Evolutionary conservation across 2,113 vertebrate species (phyloP), one percentile per base, ranked within the genome.

Genomic region (Actinemys pallida): DNA sequence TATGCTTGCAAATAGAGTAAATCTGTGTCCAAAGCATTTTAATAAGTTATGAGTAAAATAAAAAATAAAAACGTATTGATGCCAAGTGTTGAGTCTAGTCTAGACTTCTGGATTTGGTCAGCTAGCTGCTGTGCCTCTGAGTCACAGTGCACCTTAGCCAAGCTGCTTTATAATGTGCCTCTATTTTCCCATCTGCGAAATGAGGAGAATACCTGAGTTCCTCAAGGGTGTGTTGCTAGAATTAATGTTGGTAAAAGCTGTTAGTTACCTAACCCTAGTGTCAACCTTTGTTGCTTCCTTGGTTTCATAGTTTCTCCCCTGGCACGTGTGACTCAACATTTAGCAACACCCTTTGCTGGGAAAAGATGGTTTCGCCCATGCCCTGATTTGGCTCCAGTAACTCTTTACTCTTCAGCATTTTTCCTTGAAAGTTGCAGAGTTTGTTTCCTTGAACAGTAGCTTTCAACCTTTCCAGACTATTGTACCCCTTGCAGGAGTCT

Each of bases 11-110:
- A 82, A 47, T 53, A 49, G 62, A 96, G 83, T 95, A 95, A 88
- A 95, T 95, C 89, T 83, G 29, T 90, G 84, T 94, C 93, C 90
- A 88, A 87, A 90, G 65, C 59, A 6, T 95, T 97, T 96, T 87
- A 92, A 89, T 39, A 80, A 87, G 83, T 94, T 86, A 22, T 19
- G 5, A 72, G 65, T 72, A 93, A 94, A 97, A 88, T 39, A 86
- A 82, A 89, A 86, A 94, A 6, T 39, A 89, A 88, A 69, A 54
- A 59, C 6, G 6, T 16, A 27, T 12, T 81, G 89, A 24, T 69
- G 88, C 81, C 92, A 94, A 0, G 49, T 86, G 50, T 42, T 62
- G 86, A 81, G 47, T 29, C 52, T 75, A 80, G 25, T 24, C 3
- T 65, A 79, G 94, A 0, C 50, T 88, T 59, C 84, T 88, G 84